phyloP scores from a whole-genome alignment of 2,113 vertebrate species.

The Xerus inauris region DNA sequence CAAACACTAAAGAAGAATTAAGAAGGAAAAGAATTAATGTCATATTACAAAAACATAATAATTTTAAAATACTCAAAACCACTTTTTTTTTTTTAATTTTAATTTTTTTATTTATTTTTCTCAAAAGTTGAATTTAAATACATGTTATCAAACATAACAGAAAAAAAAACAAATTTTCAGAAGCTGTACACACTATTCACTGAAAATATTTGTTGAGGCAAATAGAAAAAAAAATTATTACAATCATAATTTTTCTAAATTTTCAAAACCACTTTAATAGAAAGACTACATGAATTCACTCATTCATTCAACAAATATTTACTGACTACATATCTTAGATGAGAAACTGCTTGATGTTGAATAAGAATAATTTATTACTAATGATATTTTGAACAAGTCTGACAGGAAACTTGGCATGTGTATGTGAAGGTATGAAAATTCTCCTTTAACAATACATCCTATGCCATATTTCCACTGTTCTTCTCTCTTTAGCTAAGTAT shows the following conservation, averaged over 20 bases:
- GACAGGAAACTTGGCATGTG: neutral
- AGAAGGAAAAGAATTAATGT: slow-evolving; percentile 26
- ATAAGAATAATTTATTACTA: slow-evolving; percentile 1
- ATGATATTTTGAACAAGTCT: neutral
- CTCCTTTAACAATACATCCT: neutral
- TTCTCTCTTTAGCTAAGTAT: neutral
- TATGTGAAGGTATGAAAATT: slow-evolving; percentile 14
- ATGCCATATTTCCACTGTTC: neutral
- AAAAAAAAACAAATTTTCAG: no score
- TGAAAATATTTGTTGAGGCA: no score
- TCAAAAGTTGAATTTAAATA: no score
- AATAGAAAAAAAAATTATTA: no score
- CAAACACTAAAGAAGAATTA: slow-evolving; percentile 23
- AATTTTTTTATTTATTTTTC: no score
- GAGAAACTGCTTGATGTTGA: neutral
- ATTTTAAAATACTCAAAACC: slow-evolving; percentile 52
- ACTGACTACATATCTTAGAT: neutral
- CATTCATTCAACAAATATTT: neutral
- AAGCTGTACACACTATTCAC: no score
- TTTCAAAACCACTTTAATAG: slow-evolving; percentile 33
- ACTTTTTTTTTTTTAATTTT: no score
- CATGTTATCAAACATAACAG: no score
- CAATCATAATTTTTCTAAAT: no score
- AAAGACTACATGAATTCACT: neutral
- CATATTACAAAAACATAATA: neutral